Evolutionary conservation across 2,797 vertebrate genomes (phyloP).

Genomic region (Petrocephalus sullivani): DNA sequence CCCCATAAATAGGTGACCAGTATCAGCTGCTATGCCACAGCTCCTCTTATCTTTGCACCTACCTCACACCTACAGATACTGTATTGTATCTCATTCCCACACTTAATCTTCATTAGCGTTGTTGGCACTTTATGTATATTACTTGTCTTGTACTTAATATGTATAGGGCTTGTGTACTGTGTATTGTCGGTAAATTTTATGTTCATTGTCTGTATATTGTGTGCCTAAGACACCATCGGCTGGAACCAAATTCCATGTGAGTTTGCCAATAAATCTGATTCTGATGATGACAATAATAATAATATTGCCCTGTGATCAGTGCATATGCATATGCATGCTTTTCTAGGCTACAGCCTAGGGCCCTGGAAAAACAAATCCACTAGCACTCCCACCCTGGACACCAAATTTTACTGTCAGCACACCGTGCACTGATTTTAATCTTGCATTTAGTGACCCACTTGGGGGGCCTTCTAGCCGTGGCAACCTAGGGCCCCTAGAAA

Average conservation of each 20-base stretch:
- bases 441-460: too few relatives aligned
- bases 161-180: background rate
- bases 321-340: too few relatives aligned
- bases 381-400: too few relatives aligned
- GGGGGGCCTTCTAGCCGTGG: too few relatives aligned
- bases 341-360: too few relatives aligned
- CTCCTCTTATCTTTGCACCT: background rate
- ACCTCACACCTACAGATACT: background rate
- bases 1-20: background rate
- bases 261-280: background rate
- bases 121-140: background rate
- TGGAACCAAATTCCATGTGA: background rate
- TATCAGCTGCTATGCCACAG: background rate
- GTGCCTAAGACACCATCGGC: background rate
- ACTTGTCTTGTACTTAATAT: background rate
- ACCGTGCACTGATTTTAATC: too few relatives aligned
- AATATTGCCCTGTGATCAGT: too few relatives aligned
- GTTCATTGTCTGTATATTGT: background rate
- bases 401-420: too few relatives aligned
- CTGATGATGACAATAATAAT: background rate
- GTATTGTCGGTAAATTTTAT: background rate
- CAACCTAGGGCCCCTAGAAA: too few relatives aligned
- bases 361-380: too few relatives aligned
- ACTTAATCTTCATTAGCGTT: background rate
- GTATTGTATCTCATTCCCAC: background rate